A percentile compares a stretch with the other conserved stretches of the same genome.
Conservation (phyloP, 2,888 invertebrate genomes). For the Agriotes lineatus region DNA sequence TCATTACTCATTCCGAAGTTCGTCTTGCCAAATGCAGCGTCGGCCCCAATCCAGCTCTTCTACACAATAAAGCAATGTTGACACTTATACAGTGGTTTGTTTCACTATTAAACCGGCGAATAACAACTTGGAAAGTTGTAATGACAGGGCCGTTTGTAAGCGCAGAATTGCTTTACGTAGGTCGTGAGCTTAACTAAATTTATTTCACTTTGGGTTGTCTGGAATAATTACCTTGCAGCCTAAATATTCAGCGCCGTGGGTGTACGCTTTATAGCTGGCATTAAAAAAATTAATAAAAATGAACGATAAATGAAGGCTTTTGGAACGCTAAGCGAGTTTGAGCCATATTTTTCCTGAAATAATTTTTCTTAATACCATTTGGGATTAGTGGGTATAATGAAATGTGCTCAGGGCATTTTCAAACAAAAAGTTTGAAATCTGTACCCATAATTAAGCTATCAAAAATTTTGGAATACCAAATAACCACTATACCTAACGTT, state of each 20-base stretch:
- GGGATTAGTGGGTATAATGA: neutral
- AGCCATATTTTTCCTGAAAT: neutral
- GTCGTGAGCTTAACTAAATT: conserved; percentile 10
- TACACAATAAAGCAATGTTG: conserved; percentile 21
- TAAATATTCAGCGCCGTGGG: conserved; percentile 3
- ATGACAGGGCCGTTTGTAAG: conserved; percentile 17
- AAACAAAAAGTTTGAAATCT: too few species aligned
- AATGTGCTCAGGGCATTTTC: neutral
- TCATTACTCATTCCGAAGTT: conserved; percentile 4
- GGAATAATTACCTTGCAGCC: conserved; percentile 16
- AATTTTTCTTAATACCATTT: neutral
- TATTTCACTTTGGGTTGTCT: conserved; percentile 16
- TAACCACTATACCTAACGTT: too few species aligned
- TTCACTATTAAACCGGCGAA: conserved; percentile 17
- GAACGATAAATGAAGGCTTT: neutral
- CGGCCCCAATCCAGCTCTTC: conserved; percentile 5
- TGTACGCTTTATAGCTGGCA: conserved; percentile 3
- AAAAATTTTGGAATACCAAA: too few species aligned
- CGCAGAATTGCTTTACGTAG: conserved; percentile 14
- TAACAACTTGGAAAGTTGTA: conserved; percentile 22
- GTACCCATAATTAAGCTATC: too few species aligned
- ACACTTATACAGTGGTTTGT: conserved; percentile 23
- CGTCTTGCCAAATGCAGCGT: conserved; percentile 5
- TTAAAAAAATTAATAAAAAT: conserved; percentile 16
- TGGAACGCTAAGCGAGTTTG: too few species aligned